Conservation (phyloP, 2,113 vertebrate genomes). For the Bolborhynchus lineola region DNA sequence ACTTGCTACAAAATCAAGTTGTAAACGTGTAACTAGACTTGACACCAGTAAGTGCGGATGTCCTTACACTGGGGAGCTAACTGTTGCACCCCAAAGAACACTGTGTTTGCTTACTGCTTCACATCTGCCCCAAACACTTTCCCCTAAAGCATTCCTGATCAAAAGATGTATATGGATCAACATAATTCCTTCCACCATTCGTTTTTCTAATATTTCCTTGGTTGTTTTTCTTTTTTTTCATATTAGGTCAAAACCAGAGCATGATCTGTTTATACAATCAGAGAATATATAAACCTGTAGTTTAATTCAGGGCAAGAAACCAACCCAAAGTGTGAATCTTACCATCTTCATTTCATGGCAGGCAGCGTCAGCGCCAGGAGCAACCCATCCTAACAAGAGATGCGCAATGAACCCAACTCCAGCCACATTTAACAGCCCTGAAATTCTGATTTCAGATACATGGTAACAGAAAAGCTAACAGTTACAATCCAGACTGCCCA, state of each 20-base stretch:
- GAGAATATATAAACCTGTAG: background rate
- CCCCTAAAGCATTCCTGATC: background rate
- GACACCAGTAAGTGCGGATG: background rate
- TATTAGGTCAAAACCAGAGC: background rate
- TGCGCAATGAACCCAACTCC: background rate
- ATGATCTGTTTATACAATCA: background rate
- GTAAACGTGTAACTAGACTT: background rate
- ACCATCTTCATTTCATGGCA: background rate
- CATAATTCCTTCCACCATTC: background rate
- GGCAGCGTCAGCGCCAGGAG: background rate
- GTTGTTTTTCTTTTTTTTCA: background rate
- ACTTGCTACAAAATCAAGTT: background rate
- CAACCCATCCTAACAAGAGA: background rate
- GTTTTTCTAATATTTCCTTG: background rate
- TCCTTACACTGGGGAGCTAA: background rate
- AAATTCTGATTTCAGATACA: background rate
- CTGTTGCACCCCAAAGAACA: background rate
- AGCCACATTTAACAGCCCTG: background rate
- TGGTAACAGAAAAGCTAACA: background rate
- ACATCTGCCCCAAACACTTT: background rate
- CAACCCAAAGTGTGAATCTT: background rate
- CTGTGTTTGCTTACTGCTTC: background rate
- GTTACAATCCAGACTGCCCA: background rate
- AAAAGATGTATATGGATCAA: rapidly evolving
- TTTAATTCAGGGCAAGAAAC: background rate